Evolutionary conservation across 92 coral and sea anemone species (phyloP).

Genomic region (Palythoa grandis): DNA sequence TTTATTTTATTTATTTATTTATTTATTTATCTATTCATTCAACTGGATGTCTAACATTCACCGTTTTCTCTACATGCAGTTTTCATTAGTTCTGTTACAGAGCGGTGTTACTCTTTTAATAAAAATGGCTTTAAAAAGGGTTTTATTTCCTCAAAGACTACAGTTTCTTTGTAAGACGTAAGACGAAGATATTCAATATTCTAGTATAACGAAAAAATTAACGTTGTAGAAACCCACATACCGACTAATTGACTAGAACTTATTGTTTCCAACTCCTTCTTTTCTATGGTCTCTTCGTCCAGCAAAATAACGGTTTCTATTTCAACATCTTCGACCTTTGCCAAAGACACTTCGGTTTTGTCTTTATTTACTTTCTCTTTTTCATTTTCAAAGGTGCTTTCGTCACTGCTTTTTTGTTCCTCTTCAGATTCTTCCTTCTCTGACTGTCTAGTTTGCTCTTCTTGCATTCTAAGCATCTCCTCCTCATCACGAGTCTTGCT

Average conservation of each 20-base stretch:
- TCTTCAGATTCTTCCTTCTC: neutral
- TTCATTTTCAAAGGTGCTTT: neutral
- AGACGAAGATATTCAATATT: neutral
- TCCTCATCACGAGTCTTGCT: neutral
- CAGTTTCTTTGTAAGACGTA: neutral
- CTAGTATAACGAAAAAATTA: neutral
- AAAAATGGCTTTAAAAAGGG: too few species aligned
- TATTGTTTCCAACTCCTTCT: neutral
- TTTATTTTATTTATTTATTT: too few species aligned
- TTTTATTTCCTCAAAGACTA: too few species aligned
- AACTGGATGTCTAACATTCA: too few species aligned
- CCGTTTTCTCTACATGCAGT: too few species aligned
- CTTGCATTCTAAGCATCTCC: neutral
- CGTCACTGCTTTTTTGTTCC: neutral
- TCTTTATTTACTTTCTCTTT: neutral
- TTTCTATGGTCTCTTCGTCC: neutral
- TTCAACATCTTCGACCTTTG: neutral
- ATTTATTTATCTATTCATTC: too few species aligned
- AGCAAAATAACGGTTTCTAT: neutral
- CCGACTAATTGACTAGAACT: neutral
- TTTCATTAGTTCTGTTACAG: too few species aligned
- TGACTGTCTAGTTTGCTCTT: neutral
- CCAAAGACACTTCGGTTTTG: neutral
- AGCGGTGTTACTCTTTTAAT: too few species aligned
- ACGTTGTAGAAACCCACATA: neutral